Evolutionary conservation across 2,113 vertebrate species (phyloP), one percentile per base, ranked within the genome.

Genomic region (Rhynchomys soricoides): DNA sequence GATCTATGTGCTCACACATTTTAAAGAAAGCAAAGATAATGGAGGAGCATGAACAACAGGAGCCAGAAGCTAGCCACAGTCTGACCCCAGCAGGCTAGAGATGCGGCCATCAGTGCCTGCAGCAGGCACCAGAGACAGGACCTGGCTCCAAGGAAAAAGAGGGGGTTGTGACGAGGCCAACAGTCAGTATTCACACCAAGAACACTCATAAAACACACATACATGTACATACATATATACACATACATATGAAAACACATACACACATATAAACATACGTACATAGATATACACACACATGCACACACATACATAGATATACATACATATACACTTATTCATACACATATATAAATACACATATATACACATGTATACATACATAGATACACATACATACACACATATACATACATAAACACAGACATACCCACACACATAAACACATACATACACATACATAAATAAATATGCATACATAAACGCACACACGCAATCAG

Each of bases 11-110:
- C 22, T 3, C 21, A 9, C 8, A 26, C 15, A 29, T 57, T 68
- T 89, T 43, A 34, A 29, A 85, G 88, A 78, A 94, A 94, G 82
- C 68, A 55, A 85, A 88, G 81, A 79, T 45, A 79, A 9, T 26
- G 55, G 64, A 74, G 70, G 40, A 31, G 75, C 50, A 16, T 12
- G 11, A 45, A 9, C 29, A 45, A 26, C 7, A 29, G 52, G 71
- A 77, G 48, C 21, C 9, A 43, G 40, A 43, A 37, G 52, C 40
- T 5, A 7, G 19, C 29, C 66, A 70, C 52, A 24, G 13, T 15
- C 74, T 22, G 11, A 40, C 15, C 34, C n/a, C 6, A 45, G 66
- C 31, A 31, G 48, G 31, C 1, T 4, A 0, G 0, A 77, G 77
- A 40, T 83, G 24, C 7, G 24, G 1, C 34, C n/a, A 8, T 1